Conservation (phyloP, 2,797 vertebrate species). For the Enteromius paludinosus region DNA sequence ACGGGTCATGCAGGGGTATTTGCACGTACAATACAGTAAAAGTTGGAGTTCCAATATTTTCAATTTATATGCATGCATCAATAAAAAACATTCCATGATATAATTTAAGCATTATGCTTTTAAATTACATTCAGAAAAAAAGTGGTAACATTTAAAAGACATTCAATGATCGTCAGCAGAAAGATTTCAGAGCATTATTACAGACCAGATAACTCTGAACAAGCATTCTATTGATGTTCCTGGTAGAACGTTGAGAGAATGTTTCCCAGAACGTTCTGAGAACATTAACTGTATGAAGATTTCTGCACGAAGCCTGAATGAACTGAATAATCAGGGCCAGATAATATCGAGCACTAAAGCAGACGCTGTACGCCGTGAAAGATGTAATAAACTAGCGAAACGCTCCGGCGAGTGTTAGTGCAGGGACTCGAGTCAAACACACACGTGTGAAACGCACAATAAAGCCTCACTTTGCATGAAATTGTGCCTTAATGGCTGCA, state of each 20-base stretch:
- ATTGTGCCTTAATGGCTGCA: constrained; percentile 71
- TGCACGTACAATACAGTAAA: no score
- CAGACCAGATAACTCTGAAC: no score
- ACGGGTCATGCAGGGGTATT: no score
- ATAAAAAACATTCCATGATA: not conserved
- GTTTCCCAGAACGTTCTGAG: not conserved
- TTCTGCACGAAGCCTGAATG: constrained; percentile 49
- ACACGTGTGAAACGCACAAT: constrained; percentile 71
- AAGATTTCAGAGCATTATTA: no score
- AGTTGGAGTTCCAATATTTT: no score
- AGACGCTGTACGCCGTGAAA: constrained; percentile 52
- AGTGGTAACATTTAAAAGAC: no score
- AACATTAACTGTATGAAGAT: not conserved
- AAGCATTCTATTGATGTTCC: not conserved
- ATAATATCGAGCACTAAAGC: not conserved
- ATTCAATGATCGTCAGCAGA: no score
- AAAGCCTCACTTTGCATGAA: constrained; percentile 75
- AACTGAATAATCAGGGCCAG: not conserved
- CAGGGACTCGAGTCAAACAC: constrained; percentile 68
- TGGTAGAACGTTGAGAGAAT: not conserved
- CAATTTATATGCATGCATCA: no score
- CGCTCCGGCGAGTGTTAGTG: constrained; percentile 73
- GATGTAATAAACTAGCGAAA: constrained; percentile 79
- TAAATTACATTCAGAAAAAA: no score
- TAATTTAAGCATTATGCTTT: no score